Evolutionary conservation across 2,113 vertebrate species (phyloP).

Genomic region (Empidonax traillii): DNA sequence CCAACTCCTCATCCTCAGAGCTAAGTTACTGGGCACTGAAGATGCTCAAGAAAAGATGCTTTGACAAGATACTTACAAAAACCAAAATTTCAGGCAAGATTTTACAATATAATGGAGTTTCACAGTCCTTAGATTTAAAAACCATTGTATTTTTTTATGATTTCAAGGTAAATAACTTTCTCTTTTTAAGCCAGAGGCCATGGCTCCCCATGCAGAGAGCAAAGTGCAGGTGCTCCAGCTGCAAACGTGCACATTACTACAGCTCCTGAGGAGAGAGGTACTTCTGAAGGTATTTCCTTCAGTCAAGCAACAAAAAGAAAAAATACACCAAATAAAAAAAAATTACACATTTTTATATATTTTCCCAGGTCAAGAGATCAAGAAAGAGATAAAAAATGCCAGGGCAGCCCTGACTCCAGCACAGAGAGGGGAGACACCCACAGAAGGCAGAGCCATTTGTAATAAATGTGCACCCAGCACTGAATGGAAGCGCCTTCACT

Average conservation of each 20-base stretch:
- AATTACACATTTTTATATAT: neutral
- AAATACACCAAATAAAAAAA: neutral
- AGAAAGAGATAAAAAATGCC: neutral
- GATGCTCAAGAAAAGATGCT: neutral
- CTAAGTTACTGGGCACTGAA: neutral
- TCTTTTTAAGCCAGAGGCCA: neutral
- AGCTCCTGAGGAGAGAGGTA: neutral
- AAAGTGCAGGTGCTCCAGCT: neutral
- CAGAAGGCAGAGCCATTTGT: neutral
- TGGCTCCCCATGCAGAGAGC: neutral
- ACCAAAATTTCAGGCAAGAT: neutral
- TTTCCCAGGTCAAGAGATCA: neutral
- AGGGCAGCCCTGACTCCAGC: neutral
- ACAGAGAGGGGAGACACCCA: neutral
- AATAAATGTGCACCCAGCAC: neutral
- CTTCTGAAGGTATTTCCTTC: neutral
- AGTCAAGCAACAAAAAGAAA: neutral
- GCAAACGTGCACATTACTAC: rapidly evolving
- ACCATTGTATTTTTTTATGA: neutral
- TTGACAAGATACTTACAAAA: neutral
- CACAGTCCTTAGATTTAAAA: neutral
- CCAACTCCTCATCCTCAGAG: neutral
- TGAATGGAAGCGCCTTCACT: neutral
- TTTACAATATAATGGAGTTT: neutral
- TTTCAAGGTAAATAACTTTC: neutral